phyloP scores from a whole-genome alignment of 2,797 vertebrate species.

The Gymnopithys bicolor region DNA sequence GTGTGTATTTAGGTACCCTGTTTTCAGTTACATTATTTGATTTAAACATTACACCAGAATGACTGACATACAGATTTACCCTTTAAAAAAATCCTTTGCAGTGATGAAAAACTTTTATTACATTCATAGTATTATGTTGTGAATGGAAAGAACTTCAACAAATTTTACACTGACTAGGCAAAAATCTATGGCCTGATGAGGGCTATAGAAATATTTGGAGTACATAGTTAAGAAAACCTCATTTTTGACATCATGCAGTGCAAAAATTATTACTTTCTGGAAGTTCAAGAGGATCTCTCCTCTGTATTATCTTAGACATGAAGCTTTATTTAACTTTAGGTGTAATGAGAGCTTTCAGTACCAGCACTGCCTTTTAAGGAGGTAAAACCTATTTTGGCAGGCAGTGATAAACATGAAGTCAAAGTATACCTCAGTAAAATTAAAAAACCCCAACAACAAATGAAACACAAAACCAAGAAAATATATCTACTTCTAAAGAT shows the following conservation, averaged over 20 bases:
- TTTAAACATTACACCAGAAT: background rate
- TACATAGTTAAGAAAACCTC: background rate
- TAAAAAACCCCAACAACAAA: background rate
- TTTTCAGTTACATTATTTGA: background rate
- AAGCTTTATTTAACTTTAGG: background rate
- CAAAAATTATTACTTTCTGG: background rate
- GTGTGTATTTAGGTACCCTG: background rate
- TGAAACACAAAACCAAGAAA: background rate
- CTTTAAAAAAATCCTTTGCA: background rate
- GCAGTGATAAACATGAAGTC: background rate
- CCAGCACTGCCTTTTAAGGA: background rate
- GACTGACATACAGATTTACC: background rate
- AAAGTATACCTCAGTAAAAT: background rate
- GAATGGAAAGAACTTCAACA: background rate
- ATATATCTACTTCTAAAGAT: background rate
- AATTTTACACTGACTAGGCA: background rate
- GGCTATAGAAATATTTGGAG: background rate
- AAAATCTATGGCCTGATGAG: background rate
- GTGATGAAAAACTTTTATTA: background rate
- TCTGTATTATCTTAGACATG: background rate
- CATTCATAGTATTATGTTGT: background rate
- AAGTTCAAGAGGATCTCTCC: background rate
- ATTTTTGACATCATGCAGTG: background rate
- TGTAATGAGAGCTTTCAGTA: background rate
- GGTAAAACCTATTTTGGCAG: background rate